Evolutionary conservation across 1,140 invertebrate genomes (phyloP).

Genomic region (Papilio glaucus): DNA sequence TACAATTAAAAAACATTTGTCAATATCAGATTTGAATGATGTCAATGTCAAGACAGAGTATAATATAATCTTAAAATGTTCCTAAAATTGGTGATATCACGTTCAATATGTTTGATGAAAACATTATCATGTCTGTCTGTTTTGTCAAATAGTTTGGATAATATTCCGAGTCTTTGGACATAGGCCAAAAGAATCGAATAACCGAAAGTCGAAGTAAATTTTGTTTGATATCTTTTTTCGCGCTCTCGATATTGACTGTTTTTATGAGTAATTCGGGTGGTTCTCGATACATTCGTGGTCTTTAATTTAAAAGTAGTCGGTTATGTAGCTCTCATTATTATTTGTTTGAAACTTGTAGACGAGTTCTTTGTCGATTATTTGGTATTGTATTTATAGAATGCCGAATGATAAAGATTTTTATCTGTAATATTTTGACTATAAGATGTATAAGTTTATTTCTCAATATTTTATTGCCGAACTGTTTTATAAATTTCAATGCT

Average conservation of each 20-base stretch:
- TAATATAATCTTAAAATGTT: not conserved
- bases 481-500: constrained; percentile 3
- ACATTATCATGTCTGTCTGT: constrained; percentile 8
- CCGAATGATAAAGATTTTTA: not conserved
- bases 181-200: constrained; percentile 70
- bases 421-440: not conserved
- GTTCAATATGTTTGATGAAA: constrained; percentile 11
- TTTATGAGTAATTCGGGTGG: constrained; percentile 45
- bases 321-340: constrained; percentile 32
- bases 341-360: constrained; percentile 9
- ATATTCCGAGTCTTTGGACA: constrained; percentile 56
- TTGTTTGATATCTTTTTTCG: constrained; percentile 61
- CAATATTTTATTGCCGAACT: not conserved
- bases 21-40: not conserved
- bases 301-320: constrained; percentile 46
- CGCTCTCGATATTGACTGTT: constrained; percentile 53
- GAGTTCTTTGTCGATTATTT: not conserved
- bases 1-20: not conserved
- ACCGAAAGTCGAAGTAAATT: constrained; percentile 56
- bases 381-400: no score
- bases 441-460: not conserved
- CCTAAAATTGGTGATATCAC: constrained; percentile 5
- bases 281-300: constrained; percentile 46
- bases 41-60: constrained; percentile 7
- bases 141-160: constrained; percentile 4